Percentiles rank a stretch among this genome's conserved stretches.
These are phyloP conservation scores for Drosophila conformis DNA, from an alignment of 2,888 invertebrate species.

Conservation along the genomic window DNA sequence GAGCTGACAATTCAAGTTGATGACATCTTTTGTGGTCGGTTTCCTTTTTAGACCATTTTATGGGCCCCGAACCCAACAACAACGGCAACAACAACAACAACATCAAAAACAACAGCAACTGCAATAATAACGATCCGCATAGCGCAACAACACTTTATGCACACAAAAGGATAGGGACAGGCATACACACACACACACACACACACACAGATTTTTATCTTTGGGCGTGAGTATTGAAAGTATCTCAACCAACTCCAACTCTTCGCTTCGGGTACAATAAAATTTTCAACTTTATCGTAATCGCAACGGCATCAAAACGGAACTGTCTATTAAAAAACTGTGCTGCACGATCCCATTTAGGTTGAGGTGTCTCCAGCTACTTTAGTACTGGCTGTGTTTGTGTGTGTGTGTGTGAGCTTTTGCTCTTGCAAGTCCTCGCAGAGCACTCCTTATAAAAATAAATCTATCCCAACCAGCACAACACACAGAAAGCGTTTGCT, in stretches of 20 bases:
- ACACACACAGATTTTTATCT: slow-evolving; percentile 60
- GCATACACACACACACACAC: slow-evolving; percentile 22
- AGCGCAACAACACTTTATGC: slow-evolving; percentile 29
- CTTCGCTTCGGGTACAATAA: slow-evolving; percentile 49
- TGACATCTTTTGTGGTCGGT: slow-evolving; percentile 74
- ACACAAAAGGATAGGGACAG: slow-evolving; percentile 47
- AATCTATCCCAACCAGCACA: background rate
- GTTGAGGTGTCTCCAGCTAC: slow-evolving; percentile 20
- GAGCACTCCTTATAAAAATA: background rate
- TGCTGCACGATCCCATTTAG: slow-evolving; percentile 44
- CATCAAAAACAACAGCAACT: slow-evolving; percentile 4
- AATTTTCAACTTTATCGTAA: slow-evolving; percentile 73
- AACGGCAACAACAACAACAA: background rate
- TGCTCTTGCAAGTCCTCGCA: background rate
- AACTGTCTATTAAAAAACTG: slow-evolving; percentile 69
- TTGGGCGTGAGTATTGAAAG: slow-evolving; percentile 51
- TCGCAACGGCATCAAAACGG: slow-evolving; percentile 67
- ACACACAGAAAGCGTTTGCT: background rate
- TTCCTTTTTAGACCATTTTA: slow-evolving; percentile 55
- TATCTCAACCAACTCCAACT: slow-evolving; percentile 13
- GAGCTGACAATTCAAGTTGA: slow-evolving; percentile 73
- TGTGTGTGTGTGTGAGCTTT: background rate
- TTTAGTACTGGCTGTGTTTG: background rate
- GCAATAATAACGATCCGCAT: slow-evolving; percentile 15
- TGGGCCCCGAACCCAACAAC: slow-evolving; percentile 21